Evolutionary conservation across 2,797 vertebrate genomes (phyloP), one percentile per base, ranked within the genome.

Genomic region (Cyclura pinguis): DNA sequence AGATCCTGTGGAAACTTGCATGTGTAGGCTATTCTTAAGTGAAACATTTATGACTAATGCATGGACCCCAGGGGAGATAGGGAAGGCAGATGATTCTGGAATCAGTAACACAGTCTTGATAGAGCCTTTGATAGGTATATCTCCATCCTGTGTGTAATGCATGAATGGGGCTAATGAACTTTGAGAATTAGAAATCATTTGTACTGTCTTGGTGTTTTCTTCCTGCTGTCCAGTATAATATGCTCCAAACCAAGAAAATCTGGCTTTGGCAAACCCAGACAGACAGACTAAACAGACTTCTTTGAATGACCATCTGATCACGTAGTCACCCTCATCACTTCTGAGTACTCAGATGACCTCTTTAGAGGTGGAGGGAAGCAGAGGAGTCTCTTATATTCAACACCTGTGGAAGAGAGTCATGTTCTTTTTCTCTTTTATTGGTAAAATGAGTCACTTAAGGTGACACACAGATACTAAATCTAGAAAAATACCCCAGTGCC

Each of bases 401-500:
- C n/a, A 57, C 47, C 6, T 81, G 32, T 55, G 35, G 35, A 85
- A 24, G 6, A 8, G 47, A 32, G 6, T 38, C 52, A 13, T 86
- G 20, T 47, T 50, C 10, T 77, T 69, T 73, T 35, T 50, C 2
- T 29, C 55, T 76, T 64, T 27, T 6, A 6, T 78, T 67, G 57
- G 59, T 57, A 38, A 64, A 78, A 78, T 35, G 64, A 47, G 29
- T 90, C 77, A 73, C 67, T 90, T 80, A n/a, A 47, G 67, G 77
- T 73, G 52, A 81, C 35, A 59, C 42, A 62, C 3, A 80, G 57
- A 47, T 67, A 16, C 52, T 87, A 87, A 78, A 87, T 84, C 74
- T 84, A 81, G 59, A 69, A 20, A 78, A 38, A 85, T 96, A 92
- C 94, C 78, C 76, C 95, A 95, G 80, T 92, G 92, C 92, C 89